Evolutionary conservation across 2,797 vertebrate species (phyloP).

Genomic region (Cygnus olor): DNA sequence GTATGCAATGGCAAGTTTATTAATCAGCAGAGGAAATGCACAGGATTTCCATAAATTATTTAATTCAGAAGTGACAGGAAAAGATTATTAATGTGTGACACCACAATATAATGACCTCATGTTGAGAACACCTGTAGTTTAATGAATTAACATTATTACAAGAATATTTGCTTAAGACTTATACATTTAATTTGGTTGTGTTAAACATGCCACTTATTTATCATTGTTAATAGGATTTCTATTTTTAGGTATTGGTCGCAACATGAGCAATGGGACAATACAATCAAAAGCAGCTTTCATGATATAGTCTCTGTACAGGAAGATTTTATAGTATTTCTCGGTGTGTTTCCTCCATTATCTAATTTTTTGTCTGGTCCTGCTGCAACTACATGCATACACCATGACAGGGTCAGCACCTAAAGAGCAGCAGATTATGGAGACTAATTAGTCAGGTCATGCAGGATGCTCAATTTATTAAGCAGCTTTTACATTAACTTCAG

Average conservation of each 20-base stretch:
- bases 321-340: not conserved
- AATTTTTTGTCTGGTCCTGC: not conserved
- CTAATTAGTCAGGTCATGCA: not conserved
- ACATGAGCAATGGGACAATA: not conserved
- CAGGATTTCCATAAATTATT: conserved; percentile 43
- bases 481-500: not conserved
- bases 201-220: conserved; percentile 33
- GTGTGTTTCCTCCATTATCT: not conserved
- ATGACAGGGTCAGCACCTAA: not conserved
- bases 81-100: conserved; percentile 43
- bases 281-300: not conserved
- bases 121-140: conserved; percentile 13
- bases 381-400: not conserved
- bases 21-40: conserved; percentile 57
- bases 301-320: not conserved
- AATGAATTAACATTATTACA: conserved; percentile 48
- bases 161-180: conserved; percentile 32
- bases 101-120: not conserved
- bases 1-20: conserved; percentile 6
- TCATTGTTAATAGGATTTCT: conserved; percentile 52
- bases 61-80: conserved; percentile 49
- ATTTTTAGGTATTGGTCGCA: conserved; percentile 43
- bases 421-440: not conserved
- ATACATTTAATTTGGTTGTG: conserved; percentile 34
- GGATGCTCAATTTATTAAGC: not conserved